Percentiles rank a stretch among this genome's conserved stretches.
Conservation (phyloP, 2,888 invertebrate genomes). For the Axea sp. region DNA sequence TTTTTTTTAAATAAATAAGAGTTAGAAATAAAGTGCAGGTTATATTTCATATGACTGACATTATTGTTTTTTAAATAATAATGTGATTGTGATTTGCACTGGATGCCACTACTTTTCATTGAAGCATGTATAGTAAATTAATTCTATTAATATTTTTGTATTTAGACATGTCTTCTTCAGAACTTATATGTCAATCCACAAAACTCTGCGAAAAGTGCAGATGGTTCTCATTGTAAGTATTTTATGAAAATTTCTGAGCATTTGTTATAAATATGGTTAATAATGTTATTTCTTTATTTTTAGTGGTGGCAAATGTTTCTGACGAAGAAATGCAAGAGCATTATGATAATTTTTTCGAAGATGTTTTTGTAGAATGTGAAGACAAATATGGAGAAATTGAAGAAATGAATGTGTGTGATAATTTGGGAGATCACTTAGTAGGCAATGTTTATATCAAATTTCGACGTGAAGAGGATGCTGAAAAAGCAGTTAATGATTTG, state of each 20-base stretch:
- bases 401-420: slow-evolving; percentile 99
- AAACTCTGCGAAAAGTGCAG: slow-evolving; percentile 98
- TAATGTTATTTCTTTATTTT: slow-evolving; percentile 33
- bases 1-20: no score
- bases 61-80: no score
- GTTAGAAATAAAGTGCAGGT: no score
- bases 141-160: slow-evolving; percentile 20
- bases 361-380: slow-evolving; percentile 99
- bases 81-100: no score
- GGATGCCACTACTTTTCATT: no score
- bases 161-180: slow-evolving; percentile 96
- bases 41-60: no score
- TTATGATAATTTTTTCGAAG: slow-evolving; percentile 99
- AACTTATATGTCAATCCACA: slow-evolving; percentile 99
- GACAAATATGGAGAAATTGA: slow-evolving; percentile 99
- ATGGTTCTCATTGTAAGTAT: slow-evolving; percentile 94
- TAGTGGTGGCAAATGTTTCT: slow-evolving; percentile 94
- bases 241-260: no score
- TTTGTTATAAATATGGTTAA: no score
- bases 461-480: slow-evolving; percentile 98
- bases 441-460: slow-evolving; percentile 99
- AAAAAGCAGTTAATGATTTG: slow-evolving; percentile 96
- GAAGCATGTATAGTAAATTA: no score
- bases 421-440: slow-evolving; percentile 98
- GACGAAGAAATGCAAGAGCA: slow-evolving; percentile 99